Conservation (phyloP, 2,888 invertebrate species). For the Ophion ventricosus region DNA sequence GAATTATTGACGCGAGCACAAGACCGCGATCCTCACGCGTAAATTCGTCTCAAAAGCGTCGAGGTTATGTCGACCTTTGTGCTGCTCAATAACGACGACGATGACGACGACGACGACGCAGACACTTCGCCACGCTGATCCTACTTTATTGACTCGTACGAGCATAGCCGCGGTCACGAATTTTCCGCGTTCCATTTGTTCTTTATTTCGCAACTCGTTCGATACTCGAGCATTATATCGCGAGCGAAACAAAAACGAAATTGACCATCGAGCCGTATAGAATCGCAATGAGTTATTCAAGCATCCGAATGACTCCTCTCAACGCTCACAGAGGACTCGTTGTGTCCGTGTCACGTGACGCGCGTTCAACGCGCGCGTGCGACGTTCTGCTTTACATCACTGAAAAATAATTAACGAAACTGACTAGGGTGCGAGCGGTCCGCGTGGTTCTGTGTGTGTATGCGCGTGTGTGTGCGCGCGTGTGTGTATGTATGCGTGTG, state of each 20-base stretch:
- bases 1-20: background rate
- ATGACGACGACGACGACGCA: background rate
- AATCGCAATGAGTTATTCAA: background rate
- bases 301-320: background rate
- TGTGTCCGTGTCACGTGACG: background rate
- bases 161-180: background rate
- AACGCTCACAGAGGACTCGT: background rate
- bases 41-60: background rate
- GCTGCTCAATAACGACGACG: background rate
- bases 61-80: background rate
- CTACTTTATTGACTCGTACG: too few species aligned
- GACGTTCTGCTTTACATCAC: slow-evolving; percentile 16
- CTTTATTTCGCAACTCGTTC: background rate
- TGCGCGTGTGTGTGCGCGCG: too few species aligned
- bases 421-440: background rate
- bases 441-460: background rate
- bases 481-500: background rate
- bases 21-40: background rate
- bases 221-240: background rate
- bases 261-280: background rate
- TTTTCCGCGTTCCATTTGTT: background rate
- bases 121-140: background rate
- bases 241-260: background rate
- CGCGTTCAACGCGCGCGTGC: slow-evolving; percentile 7
- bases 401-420: slow-evolving; percentile 14